Conservation (phyloP, 2,797 vertebrate species). For the Huso huso region DNA sequence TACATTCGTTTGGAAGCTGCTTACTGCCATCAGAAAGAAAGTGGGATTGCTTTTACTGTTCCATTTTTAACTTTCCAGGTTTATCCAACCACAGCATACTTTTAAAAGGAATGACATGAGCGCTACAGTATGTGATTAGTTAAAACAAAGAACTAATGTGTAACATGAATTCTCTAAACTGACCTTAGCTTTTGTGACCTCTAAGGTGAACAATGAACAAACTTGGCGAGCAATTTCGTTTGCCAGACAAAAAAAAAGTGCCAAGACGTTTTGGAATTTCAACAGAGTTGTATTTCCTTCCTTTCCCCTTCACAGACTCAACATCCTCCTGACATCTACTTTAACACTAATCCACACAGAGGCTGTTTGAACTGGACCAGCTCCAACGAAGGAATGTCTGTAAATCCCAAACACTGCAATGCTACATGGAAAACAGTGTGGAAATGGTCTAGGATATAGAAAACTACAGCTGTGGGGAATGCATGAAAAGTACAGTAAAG, state of each 20-base stretch:
- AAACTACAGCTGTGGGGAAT: background rate
- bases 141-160: too few species aligned
- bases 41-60: too few species aligned
- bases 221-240: too few species aligned
- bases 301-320: slow-evolving; percentile 2
- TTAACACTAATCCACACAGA: slow-evolving; percentile 9
- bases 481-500: background rate
- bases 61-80: too few species aligned
- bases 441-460: slow-evolving; percentile 10
- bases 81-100: too few species aligned
- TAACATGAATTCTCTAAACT: too few species aligned
- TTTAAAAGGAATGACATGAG: too few species aligned
- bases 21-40: too few species aligned
- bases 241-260: background rate
- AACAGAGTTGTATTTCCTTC: background rate
- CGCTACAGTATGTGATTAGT: too few species aligned
- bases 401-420: slow-evolving; percentile 12
- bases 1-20: too few species aligned
- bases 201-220: too few species aligned
- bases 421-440: slow-evolving; percentile 12
- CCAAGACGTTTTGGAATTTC: slow-evolving; percentile 13
- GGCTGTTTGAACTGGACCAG: slow-evolving; percentile 11
- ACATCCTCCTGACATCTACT: slow-evolving; percentile 13
- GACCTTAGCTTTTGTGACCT: too few species aligned
- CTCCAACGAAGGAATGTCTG: slow-evolving; percentile 5